phyloP scores from a whole-genome alignment of 2,888 invertebrate genomes.

The Syrista parreyssii region DNA sequence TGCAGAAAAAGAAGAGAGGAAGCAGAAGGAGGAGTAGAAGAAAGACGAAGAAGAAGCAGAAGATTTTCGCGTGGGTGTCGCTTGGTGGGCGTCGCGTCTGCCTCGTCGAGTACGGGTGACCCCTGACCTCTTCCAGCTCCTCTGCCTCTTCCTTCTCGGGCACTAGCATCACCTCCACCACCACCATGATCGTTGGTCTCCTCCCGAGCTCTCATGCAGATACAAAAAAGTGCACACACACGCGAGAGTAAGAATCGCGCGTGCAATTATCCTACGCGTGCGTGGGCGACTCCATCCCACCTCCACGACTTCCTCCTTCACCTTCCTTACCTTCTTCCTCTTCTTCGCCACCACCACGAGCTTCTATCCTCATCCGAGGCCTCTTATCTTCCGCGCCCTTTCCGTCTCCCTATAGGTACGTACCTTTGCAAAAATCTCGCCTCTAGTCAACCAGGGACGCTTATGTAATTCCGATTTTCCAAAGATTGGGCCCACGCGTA shows the following conservation, averaged over 20 bases:
- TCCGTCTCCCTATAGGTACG: neutral
- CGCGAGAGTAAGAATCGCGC: constrained; percentile 52
- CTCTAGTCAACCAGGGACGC: neutral
- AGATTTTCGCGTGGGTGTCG: constrained; percentile 64
- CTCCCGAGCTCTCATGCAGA: constrained; percentile 48
- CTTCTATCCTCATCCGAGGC: constrained; percentile 26
- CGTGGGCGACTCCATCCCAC: constrained; percentile 63
- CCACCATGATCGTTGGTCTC: constrained; percentile 37
- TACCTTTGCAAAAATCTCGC: neutral
- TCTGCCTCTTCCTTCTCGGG: constrained; percentile 20
- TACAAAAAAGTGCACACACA: constrained; percentile 45
- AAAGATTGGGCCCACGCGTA: neutral
- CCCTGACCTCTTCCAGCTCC: constrained; percentile 53
- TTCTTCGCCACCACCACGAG: constrained; percentile 34
- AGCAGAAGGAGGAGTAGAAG: constrained; percentile 20
- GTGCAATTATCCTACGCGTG: constrained; percentile 66
- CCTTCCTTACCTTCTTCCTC: constrained; percentile 25
- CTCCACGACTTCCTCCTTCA: constrained; percentile 28
- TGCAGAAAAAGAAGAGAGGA: constrained; percentile 15
- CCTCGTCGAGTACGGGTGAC: constrained; percentile 62
- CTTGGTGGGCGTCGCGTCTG: constrained; percentile 64
- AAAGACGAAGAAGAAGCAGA: constrained; percentile 12
- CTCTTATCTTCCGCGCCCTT: neutral
- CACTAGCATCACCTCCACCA: constrained; percentile 15
- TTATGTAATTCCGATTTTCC: constrained; percentile 1